Evolutionary conservation across 2,888 invertebrate species (phyloP).

Genomic region (Trichogramma evanescens): DNA sequence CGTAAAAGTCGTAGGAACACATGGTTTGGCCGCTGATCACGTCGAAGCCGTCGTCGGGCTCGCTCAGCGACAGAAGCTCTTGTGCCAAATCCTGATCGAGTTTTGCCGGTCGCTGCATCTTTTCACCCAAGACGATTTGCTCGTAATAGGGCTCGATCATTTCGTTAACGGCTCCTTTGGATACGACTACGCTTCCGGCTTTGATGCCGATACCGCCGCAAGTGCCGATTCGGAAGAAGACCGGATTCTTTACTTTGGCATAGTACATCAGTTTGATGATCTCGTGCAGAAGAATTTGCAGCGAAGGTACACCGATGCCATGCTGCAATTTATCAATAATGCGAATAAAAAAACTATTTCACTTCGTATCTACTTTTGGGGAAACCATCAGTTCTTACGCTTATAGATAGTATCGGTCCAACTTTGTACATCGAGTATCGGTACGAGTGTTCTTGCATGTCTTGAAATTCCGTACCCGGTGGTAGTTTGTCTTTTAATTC

Average conservation of each 20-base stretch:
- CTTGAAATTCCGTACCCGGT: slow-evolving; percentile 77
- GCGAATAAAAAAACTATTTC: background rate
- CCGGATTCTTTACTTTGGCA: slow-evolving; percentile 73
- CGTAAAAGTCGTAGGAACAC: slow-evolving; percentile 94
- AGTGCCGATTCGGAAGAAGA: slow-evolving; percentile 85
- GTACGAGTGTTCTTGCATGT: slow-evolving; percentile 87
- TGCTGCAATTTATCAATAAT: slow-evolving; percentile 56
- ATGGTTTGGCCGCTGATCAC: slow-evolving; percentile 82
- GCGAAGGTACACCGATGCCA: slow-evolving; percentile 93
- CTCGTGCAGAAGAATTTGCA: slow-evolving; percentile 88
- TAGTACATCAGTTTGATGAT: slow-evolving; percentile 89
- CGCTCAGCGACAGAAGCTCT: slow-evolving; percentile 66
- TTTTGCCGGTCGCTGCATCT: slow-evolving; percentile 68
- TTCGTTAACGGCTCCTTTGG: slow-evolving; percentile 81
- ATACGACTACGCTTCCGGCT: slow-evolving; percentile 84
- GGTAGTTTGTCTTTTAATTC: slow-evolving; percentile 86
- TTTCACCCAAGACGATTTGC: slow-evolving; percentile 76
- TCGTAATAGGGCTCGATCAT: slow-evolving; percentile 70
- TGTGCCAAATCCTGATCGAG: slow-evolving; percentile 69
- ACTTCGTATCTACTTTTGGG: background rate
- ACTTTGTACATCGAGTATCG: slow-evolving; percentile 95
- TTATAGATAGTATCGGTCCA: slow-evolving; percentile 76
- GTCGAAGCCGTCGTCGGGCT: slow-evolving; percentile 65
- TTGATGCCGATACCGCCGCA: slow-evolving; percentile 86
- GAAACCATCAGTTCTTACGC: slow-evolving; percentile 57